Evolutionary conservation across 2,888 invertebrate genomes (phyloP), one percentile per base, ranked within the genome.

Genomic region (Athetis lepigone): DNA sequence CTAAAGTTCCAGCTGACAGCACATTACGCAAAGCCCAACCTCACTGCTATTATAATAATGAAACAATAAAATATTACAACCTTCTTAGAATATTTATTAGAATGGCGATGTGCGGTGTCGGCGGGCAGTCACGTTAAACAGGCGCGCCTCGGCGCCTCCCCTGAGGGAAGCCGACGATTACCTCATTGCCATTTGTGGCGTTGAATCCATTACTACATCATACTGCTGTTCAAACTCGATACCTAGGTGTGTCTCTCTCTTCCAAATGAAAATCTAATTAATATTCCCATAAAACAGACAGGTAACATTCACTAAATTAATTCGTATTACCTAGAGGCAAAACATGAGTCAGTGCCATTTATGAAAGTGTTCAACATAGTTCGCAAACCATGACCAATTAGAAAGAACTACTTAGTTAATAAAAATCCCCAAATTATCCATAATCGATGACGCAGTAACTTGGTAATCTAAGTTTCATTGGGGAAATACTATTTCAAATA

Each of bases 141-240:
- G 80, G 79, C 80, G 75, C 80, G 80, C 81, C 83, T 81, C 79
- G 77, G 80, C 79, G 79, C 85, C 74, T 71, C 67, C 72, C 79
- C 86, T 73, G 81, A 85, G 89, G 91, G 90, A 92, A 90, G 84
- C 80, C 73, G 75, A 42, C 90, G 75, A 92, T 92, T 92, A 92
- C 87, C 84, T 90, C 88, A 90, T 91, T 88, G 88, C 84, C 82
- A 83, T 83, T 84, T 82, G 79, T 80, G 78, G 75, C 82, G 72
- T 81, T 83, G 81, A 79, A 78, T 75, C 81, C 77, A 80, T 79
- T 68, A 78, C 78, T 77, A 76, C 8, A 79, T 59, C 68, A 66
- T 18, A 39, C 59, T 37, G 2, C 83, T 84, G 80, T 68, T 60
- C 65, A 62, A 77, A 78, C 74, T 79, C 66, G 63, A 80, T 69